These are phyloP conservation scores for Diadema setosum DNA, from an alignment of 35 echinoderm and acorn worm genomes.

Conservation along the genomic window DNA sequence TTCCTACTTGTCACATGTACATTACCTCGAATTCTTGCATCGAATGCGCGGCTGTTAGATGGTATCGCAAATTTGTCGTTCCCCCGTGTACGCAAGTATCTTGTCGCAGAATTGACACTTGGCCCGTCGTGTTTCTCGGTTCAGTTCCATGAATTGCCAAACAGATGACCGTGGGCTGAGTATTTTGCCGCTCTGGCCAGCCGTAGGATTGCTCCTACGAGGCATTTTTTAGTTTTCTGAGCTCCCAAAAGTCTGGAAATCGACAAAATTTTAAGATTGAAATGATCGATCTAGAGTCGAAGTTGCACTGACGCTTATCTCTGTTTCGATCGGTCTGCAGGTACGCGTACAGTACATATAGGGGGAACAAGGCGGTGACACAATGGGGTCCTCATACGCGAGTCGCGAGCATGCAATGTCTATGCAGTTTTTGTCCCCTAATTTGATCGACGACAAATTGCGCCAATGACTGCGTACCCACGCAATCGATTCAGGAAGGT, in stretches of 20 bases:
- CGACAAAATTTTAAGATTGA: no score
- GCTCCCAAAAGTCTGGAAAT: no score
- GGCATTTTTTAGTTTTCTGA: neutral
- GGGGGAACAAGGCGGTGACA: no score
- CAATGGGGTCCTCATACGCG: no score
- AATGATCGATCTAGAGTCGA: no score
- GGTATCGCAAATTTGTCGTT: neutral
- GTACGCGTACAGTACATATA: no score
- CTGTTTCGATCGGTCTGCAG: no score
- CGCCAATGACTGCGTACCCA: neutral
- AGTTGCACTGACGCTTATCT: no score
- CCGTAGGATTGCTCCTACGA: neutral
- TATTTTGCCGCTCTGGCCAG: neutral
- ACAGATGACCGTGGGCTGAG: neutral
- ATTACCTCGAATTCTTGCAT: conserved; percentile 22
- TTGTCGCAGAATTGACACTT: neutral
- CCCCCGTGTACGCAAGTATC: neutral
- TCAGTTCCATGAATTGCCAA: conserved; percentile 7
- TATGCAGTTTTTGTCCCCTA: no score
- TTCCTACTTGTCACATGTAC: no score
- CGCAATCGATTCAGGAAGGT: neutral
- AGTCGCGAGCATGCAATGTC: no score
- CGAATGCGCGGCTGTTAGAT: neutral
- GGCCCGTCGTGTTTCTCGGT: neutral
- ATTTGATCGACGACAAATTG: no score